Conservation (phyloP, 2,888 invertebrate genomes). For the Halictus ligatus region DNA sequence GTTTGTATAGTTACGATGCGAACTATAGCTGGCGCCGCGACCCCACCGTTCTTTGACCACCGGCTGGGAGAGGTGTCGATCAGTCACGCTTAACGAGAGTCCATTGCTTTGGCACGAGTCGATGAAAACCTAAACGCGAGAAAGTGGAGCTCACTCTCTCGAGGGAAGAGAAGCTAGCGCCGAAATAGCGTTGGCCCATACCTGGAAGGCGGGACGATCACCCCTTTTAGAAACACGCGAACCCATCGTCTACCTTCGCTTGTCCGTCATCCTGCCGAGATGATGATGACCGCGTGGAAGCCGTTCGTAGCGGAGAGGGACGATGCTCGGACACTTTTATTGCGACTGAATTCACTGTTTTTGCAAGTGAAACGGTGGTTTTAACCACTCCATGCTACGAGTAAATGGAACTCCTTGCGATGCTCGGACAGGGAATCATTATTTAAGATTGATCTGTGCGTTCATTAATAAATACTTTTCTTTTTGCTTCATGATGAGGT, state of each 20-base stretch:
- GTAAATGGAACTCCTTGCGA: neutral
- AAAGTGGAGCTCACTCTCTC: slow-evolving; percentile 30
- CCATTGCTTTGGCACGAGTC: slow-evolving; percentile 55
- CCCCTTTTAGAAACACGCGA: neutral
- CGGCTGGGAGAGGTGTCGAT: slow-evolving; percentile 27
- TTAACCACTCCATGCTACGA: neutral
- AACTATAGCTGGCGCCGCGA: slow-evolving; percentile 36
- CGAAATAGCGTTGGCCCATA: slow-evolving; percentile 64
- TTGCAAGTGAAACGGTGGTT: neutral
- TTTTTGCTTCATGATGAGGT: neutral
- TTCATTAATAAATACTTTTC: neutral
- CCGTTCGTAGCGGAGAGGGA: neutral
- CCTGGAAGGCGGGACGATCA: slow-evolving; percentile 45
- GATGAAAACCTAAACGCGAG: slow-evolving; percentile 18
- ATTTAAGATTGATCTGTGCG: neutral
- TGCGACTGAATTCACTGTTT: neutral
- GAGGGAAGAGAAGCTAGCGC: slow-evolving; percentile 41
- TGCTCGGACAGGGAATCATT: neutral
- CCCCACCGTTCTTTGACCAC: neutral
- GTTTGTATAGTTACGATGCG: neutral
- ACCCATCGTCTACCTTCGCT: neutral
- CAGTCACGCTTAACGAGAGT: slow-evolving; percentile 41
- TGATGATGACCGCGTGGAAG: neutral
- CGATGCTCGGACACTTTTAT: neutral
- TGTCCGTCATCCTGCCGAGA: neutral